phyloP scores from a whole-genome alignment of 2,113 vertebrate genomes.

The Oryzias woworae region DNA sequence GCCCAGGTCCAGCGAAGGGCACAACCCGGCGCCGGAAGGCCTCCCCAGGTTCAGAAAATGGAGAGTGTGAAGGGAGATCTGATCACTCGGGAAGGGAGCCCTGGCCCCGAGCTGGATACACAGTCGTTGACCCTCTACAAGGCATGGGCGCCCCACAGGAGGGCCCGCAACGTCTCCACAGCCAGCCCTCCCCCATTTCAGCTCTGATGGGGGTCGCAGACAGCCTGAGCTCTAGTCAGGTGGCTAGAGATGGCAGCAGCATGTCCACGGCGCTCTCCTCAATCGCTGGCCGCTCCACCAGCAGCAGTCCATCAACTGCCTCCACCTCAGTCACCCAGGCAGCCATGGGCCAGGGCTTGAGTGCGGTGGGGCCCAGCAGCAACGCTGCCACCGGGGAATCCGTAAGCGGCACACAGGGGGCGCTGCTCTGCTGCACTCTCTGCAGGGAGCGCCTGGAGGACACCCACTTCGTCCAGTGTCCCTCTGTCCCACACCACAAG shows the following conservation, averaged over 20 bases:
- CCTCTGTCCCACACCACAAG: constrained; percentile 85
- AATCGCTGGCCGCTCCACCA: constrained; percentile 67
- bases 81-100: constrained; percentile 75
- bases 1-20: constrained; percentile 55
- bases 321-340: constrained; percentile 73
- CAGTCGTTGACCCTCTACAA: constrained; percentile 63
- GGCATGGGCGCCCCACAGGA: constrained; percentile 60
- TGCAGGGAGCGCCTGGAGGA: constrained; percentile 88
- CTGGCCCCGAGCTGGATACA: constrained; percentile 70
- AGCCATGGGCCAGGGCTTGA: constrained; percentile 65
- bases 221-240: constrained; percentile 79
- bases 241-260: constrained; percentile 79
- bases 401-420: constrained; percentile 56
- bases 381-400: constrained; percentile 57
- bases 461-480: constrained; percentile 88
- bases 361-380: constrained; percentile 42
- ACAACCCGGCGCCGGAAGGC: constrained; percentile 72
- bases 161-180: constrained; percentile 68
- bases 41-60: constrained; percentile 81
- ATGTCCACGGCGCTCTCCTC: constrained; percentile 72
- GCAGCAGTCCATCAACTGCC: constrained; percentile 80
- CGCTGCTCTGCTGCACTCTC: constrained; percentile 87
- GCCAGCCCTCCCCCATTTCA: constrained; percentile 85
- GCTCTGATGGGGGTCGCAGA: constrained; percentile 88
- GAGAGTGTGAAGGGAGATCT: constrained; percentile 75